Evolutionary conservation across 2,113 vertebrate species (phyloP).

Genomic region (Acrocephalus arundinaceus): DNA sequence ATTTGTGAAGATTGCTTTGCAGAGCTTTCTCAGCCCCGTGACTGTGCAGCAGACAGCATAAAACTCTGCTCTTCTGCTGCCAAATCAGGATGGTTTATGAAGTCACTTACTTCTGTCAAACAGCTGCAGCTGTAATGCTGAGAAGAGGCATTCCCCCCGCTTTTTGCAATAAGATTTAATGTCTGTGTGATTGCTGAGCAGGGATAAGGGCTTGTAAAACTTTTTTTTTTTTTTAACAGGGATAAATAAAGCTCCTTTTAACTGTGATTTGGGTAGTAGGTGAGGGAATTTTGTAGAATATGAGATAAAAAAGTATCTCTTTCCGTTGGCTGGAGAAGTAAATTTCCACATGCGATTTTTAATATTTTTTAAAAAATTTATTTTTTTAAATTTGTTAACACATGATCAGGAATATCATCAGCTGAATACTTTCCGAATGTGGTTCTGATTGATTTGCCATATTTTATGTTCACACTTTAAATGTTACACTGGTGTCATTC

Average conservation of each 20-base stretch:
- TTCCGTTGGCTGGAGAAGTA: neutral
- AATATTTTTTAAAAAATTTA: neutral
- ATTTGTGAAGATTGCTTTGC: conserved; percentile 38
- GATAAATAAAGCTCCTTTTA: conserved; percentile 26
- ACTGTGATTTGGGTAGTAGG: conserved; percentile 4
- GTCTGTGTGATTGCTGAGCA: conserved; percentile 46
- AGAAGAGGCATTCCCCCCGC: neutral
- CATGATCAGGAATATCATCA: conserved; percentile 15
- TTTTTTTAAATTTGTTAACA: neutral
- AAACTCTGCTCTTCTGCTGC: neutral
- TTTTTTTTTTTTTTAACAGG: neutral
- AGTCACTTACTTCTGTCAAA: conserved; percentile 56
- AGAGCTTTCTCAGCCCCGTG: conserved; percentile 16
- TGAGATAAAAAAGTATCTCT: conserved; percentile 35
- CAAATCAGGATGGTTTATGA: conserved; percentile 58
- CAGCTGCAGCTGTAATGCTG: conserved; percentile 48
- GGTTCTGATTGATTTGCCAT: conserved; percentile 55
- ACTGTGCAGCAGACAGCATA: conserved; percentile 36
- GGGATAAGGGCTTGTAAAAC: conserved; percentile 29
- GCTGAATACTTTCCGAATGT: conserved; percentile 43
- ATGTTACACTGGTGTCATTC: conserved; percentile 14
- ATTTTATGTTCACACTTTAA: conserved; percentile 60
- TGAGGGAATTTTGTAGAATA: conserved; percentile 7
- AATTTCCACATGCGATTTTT: conserved; percentile 24
- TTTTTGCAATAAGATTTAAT: conserved; percentile 47